Evolutionary conservation across 2,888 invertebrate genomes (phyloP), one percentile per base, ranked within the genome.

Genomic region (Gortyna flavago): DNA sequence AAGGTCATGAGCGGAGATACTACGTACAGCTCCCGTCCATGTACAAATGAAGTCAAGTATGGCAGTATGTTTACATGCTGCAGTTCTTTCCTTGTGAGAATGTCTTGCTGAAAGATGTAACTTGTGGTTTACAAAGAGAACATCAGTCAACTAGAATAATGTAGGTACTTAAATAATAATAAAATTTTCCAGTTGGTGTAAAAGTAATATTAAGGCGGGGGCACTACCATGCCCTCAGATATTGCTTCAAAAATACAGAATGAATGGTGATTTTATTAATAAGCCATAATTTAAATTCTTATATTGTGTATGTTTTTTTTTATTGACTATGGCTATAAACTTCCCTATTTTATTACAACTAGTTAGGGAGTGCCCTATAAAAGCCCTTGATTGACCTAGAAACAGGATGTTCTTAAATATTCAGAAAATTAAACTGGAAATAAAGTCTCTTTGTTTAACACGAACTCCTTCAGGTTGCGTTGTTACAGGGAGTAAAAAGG

Each of bases 1-100:
- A 98, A 98, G 44, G 97, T 98, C 98, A 99, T 98, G 18, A 98
- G 96, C 0, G 99, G 99, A 86, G 98, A 98, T 29, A 99, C 97
- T 11, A 98, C 97, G 94, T 98, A 98, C 54, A 99, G 96, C 92
- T 98, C 98, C 64, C 97, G 97, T n/a, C 97, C 98, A 77, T 97
- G 97, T 1, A 99, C 98, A 94, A 99, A 99, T 7, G 98, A 97
- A 54, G 98, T 97, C 85, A 98, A 95, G 91, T 98, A 98, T 44
- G 98, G 97, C 65, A 99, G 96, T 74, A 99, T 97, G 93, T 98
- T 98, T 7, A 97, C 97, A 94, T 99, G 99, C 84, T 98, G 97
- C 32, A 99, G 96, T 91, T 98, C 98, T 84, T 98, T 97, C 82
- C 98, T 98, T 76, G 98, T 97, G 70, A 97, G 96, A 79, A 99